Percentiles rank a stretch among this genome's conserved stretches.
phyloP scores from a whole-genome alignment of 2,113 vertebrate species.

The Pseudolaguvia tuberculata region DNA sequence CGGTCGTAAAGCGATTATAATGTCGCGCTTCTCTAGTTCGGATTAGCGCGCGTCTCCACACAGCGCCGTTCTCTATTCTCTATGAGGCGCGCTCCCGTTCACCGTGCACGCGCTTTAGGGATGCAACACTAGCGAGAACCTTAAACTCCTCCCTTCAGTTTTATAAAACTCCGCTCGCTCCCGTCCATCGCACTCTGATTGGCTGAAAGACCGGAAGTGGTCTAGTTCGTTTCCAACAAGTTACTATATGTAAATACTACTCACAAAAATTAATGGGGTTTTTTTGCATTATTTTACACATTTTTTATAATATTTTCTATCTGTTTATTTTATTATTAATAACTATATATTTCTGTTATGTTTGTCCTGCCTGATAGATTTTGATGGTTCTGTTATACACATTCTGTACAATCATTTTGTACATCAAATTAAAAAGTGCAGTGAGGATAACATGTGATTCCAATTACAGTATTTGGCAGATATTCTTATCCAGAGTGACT shows the following conservation, averaged over 20 bases:
- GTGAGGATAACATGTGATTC: too few relatives aligned
- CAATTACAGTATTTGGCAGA: too few relatives aligned
- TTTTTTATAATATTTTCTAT: too few relatives aligned
- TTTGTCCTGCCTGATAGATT: not conserved
- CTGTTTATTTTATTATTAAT: too few relatives aligned
- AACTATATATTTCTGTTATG: too few relatives aligned
- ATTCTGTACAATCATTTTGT: not conserved
- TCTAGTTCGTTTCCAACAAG: not conserved
- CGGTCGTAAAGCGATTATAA: slow-evolving; percentile 45
- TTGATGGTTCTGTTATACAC: not conserved
- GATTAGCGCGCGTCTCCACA: slow-evolving; percentile 20
- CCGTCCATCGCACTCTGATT: slow-evolving; percentile 17
- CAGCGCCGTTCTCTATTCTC: slow-evolving; percentile 23
- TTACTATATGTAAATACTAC: too few relatives aligned
- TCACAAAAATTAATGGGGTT: too few relatives aligned
- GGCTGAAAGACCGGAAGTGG: slow-evolving; percentile 2
- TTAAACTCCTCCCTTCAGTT: slow-evolving; percentile 36
- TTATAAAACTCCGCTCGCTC: slow-evolving; percentile 38
- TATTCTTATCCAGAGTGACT: too few relatives aligned
- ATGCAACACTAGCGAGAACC: slow-evolving; percentile 15
- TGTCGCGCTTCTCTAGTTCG: slow-evolving; percentile 50
- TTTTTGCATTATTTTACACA: too few relatives aligned
- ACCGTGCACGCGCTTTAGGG: slow-evolving; percentile 39
- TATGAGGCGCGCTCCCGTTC: slow-evolving; percentile 30
- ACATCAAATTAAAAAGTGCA: not conserved